Percentiles rank a stretch among this genome's conserved stretches.
Conservation (phyloP, 2,888 invertebrate genomes). For the Limnephilus auricula region DNA sequence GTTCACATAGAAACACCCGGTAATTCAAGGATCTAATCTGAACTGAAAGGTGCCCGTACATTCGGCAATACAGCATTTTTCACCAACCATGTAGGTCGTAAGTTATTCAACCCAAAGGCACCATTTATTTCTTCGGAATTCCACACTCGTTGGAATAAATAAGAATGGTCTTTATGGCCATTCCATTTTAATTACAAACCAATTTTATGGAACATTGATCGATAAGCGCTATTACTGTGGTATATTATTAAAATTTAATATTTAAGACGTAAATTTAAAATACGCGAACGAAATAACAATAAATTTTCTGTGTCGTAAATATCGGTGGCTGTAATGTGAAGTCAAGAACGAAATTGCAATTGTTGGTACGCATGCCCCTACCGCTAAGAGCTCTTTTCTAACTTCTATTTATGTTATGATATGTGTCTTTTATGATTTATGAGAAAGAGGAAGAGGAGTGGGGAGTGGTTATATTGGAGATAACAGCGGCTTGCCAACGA, state of each 20-base stretch:
- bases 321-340: neutral
- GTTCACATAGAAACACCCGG: neutral
- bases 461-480: neutral
- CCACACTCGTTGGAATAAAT: slow-evolving; percentile 4
- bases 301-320: neutral
- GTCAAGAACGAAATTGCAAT: neutral
- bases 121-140: slow-evolving; percentile 19
- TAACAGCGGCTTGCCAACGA: neutral
- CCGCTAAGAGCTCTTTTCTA: neutral
- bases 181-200: slow-evolving; percentile 14
- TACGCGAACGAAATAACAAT: neutral
- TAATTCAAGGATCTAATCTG: neutral
- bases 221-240: slow-evolving; percentile 24
- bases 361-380: neutral
- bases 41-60: neutral
- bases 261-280: neutral
- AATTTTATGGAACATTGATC: slow-evolving; percentile 9
- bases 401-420: too few species aligned
- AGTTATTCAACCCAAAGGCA: neutral
- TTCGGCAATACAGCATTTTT: neutral
- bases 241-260: slow-evolving; percentile 6
- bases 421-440: too few species aligned
- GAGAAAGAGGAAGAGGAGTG: neutral
- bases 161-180: neutral
- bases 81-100: neutral